Base-by-base conservation (phyloP, 2,888 invertebrate genomes). In the Patella pellucida region DNA sequence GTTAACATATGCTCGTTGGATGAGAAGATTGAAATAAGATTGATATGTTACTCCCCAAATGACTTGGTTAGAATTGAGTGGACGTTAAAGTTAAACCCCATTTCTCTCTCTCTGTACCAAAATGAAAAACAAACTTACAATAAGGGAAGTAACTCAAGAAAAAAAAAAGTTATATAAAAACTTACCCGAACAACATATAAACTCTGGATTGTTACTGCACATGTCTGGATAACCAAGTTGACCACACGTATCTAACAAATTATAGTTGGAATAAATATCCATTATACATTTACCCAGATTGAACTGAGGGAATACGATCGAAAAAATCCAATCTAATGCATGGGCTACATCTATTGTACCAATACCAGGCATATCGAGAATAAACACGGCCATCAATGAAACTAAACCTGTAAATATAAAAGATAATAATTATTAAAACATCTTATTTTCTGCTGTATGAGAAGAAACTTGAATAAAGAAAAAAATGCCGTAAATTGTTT, bases 271-370 rank as follows among this genome's bases (percentile, higher is more conserved):
- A 78, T 92, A 91, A 51, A 92, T 84, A 78, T 91, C 89, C 69
- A 89, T 87, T 41, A 92, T 81, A 23, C 89, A 88, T 56, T 88
- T 85, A 11, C 91, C 93, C 77, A 95, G 87, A 27, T 93, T 92
- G 87, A 93, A 95, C 85, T 95, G 94, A 0, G 96, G 96, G 82
- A 95, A 93, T 7, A 89, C 27, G 51, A 94, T 87, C 79, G 95
- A 92, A 83, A 95, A 94, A 52, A 95, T 84, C 92, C 93, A 92
- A 83, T 95, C 94, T 41, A 96, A 87, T 0, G 91, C 85, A 0
- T 94, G 16, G 7, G 83, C 94, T 0, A 93, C 92, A 5, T 93
- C 85, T 76, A 92, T 89, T 2, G 94, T 92, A 50, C 93, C 92
- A 14, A 95, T 89, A 12, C 90, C 89, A 0, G 94, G 94, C 27